Evolutionary conservation across 2,797 vertebrate species (phyloP).

Genomic region (Hydrolagus colliei): DNA sequence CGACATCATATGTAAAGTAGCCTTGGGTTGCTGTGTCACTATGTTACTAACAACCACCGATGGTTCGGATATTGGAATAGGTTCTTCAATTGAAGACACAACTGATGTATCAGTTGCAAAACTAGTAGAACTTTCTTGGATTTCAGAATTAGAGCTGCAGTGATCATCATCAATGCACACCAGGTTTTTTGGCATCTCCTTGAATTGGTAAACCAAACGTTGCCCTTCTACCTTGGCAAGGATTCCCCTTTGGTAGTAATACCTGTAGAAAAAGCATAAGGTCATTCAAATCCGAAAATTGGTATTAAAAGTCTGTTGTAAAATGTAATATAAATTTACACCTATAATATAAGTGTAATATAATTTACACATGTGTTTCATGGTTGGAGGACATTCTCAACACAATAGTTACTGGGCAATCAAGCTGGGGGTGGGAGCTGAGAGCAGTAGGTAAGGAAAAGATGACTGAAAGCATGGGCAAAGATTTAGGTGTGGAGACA

Average conservation of each 20-base stretch:
- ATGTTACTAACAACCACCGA: slow-evolving; percentile 45
- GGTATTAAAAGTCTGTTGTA: not conserved
- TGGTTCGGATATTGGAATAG: not conserved
- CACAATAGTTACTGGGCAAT: too few species aligned
- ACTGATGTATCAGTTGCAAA: not conserved
- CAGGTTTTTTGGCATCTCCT: slow-evolving; percentile 89
- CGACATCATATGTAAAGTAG: slow-evolving; percentile 45
- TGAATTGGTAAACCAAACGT: slow-evolving; percentile 93
- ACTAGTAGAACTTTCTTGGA: slow-evolving; percentile 44
- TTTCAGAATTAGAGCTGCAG: slow-evolving; percentile 62
- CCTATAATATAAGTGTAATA: too few species aligned
- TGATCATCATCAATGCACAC: slow-evolving; percentile 81
- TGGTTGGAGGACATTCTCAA: too few species aligned
- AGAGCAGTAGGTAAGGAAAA: too few species aligned
- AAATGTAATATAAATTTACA: too few species aligned
- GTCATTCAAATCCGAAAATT: not conserved
- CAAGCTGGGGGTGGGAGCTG: too few species aligned
- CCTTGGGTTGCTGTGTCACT: slow-evolving; percentile 51
- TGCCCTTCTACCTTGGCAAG: slow-evolving; percentile 96
- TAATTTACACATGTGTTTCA: too few species aligned
- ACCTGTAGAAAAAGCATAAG: slow-evolving; percentile 55
- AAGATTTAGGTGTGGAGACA: too few species aligned
- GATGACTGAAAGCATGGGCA: too few species aligned
- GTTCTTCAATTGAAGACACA: not conserved
- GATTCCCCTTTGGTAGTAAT: slow-evolving; percentile 97